Base-by-base conservation (phyloP, 2,797 vertebrate genomes). In the Zalophus californianus region DNA sequence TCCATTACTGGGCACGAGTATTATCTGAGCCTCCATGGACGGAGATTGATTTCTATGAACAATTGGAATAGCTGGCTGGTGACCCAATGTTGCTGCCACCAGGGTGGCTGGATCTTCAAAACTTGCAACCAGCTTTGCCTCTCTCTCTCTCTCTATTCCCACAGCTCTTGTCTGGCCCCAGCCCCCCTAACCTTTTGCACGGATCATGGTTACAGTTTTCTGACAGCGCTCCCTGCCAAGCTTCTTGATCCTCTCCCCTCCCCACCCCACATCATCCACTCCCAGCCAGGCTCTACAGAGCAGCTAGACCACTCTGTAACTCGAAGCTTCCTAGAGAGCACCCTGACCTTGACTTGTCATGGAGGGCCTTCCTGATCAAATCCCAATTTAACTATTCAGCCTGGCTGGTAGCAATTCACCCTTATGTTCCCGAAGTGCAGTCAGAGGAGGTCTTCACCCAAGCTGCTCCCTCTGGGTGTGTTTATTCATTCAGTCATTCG, bases 11-110 rank as follows among this genome's bases (percentile, higher is more conserved):
- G 73, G 38, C 75, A 64, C 0, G 12, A 73, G 90, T 94, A 96
- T 98, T 98, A 98, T 98, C 98, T 98, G 88, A 73, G 77, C 32
- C 91, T 93, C 89, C 4, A 3, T 11, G 35, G 96, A 95, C 94
- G 35, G 92, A 97, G 96, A 96, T 91, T 97, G 96, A 97, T 98
- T 98, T 97, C 96, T 86, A 92, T 54, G 94, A 98, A 98, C 98
- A 98, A 98, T 58, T 98, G 96, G 95, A 94, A 98, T 98, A 98
- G 96, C 96, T 95, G 96, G 41, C 89, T 83, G 94, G 90, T 90
- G 97, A 98, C 97, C 96, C 70, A 25, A 85, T 27, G 58, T 64
- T 60, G 80, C 93, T 83, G 95, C 95, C 96, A 97, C 90, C 83
- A 66, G 88, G 73, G 82, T 50, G n/a, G 83, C 2, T 70, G 80